Base-by-base conservation (phyloP, 2,797 vertebrate species). In the Enteromius afrohamiltoni region DNA sequence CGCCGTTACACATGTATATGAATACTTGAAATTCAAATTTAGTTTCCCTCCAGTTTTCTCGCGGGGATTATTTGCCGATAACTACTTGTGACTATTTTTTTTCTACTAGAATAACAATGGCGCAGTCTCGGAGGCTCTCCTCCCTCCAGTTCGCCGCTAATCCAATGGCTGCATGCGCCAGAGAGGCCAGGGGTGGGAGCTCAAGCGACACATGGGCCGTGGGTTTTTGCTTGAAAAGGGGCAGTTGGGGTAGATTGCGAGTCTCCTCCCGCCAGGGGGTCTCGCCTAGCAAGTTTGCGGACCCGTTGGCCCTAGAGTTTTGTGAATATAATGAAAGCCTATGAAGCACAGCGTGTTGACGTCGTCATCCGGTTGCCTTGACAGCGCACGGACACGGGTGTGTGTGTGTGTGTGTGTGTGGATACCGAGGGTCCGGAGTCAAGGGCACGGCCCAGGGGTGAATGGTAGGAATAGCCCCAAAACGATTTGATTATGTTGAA, bases 111-210 rank as follows among this genome's bases (percentile, higher is more conserved):
- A 88, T 86, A 90, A 94, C 93, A 95, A 94, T 95, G 95, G 94
- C 94, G 94, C 94, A 95, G 94, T 94, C 92, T 91, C 86, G 87
- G 53, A 83, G 79, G 90, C 86, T 92, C 92, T 91, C 92, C 93
- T 93, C 92, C 90, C 92, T 93, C 91, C 82, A 89, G 86, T 92
- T 91, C 89, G 87, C 92, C 93, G 93, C 93, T 94, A 93, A 94
- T 94, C 93, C 93, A 94, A 89, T 93, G 92, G 91, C 91, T 91
- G 93, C 91, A 92, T 94, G 92, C 91, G 92, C 90, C 91, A 91
- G 88, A 88, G 91, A 92, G 92, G 89, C 91, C 90, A 89, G 92
- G 92, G 93, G 92, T 92, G 93, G 93, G 90, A 92, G 83, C 90
- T 77, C 86, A 85, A 64, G 88, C 79, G 77, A 88, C 91, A 85